Evolutionary conservation across 2,888 invertebrate genomes (phyloP).

Genomic region (Polymixis flavicincta): DNA sequence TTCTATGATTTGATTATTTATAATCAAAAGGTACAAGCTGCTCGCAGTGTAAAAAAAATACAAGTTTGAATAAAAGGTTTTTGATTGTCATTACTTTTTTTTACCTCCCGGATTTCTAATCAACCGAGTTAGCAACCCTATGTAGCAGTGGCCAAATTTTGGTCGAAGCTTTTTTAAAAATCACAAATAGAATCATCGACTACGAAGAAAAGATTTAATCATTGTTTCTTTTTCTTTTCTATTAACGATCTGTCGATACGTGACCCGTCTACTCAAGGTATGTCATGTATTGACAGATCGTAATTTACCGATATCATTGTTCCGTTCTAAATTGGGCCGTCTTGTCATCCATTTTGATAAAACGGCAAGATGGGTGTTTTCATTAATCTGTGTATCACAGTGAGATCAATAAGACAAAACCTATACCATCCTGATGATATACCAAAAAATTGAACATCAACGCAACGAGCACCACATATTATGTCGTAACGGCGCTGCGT

Average conservation of each 20-base stretch:
- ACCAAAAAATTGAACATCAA: not conserved
- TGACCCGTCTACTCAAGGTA: not conserved
- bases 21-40: too few species aligned
- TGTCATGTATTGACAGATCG: not conserved
- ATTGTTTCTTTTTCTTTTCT: not conserved
- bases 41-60: too few species aligned
- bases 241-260: too few species aligned
- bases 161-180: too few species aligned
- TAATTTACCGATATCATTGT: not conserved
- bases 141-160: too few species aligned
- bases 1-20: too few species aligned
- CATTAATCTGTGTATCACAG: not conserved
- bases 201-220: not conserved
- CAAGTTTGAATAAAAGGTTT: too few species aligned
- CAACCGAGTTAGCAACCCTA: too few species aligned
- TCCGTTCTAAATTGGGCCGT: not conserved
- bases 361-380: not conserved
- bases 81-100: too few species aligned
- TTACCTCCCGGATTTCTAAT: too few species aligned
- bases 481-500: conserved; percentile 10
- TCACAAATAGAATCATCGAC: too few species aligned
- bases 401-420: not conserved
- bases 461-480: conserved; percentile 23
- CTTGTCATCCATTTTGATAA: not conserved
- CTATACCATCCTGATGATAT: too few species aligned